A percentile compares a stretch with the other conserved stretches of the same genome.
Conservation (phyloP, 2,113 vertebrate species). For the Poecile atricapillus region DNA sequence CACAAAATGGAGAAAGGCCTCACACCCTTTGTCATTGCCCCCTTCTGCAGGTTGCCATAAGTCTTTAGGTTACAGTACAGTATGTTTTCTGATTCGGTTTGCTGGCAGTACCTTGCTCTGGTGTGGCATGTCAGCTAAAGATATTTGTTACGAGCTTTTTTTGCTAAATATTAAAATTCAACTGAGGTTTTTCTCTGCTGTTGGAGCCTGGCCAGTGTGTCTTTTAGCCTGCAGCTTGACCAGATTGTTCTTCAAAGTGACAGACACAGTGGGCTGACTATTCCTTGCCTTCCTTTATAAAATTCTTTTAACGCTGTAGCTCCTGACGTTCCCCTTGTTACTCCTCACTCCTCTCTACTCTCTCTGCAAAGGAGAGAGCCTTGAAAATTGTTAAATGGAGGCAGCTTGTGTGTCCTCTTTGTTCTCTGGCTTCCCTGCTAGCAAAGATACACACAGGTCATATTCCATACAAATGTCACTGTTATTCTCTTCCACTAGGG, state of each 20-base stretch:
- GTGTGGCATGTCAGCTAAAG: background rate
- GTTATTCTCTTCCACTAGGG: constrained; percentile 74
- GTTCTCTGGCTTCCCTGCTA: background rate
- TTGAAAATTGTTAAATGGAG: constrained; percentile 1
- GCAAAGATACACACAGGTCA: background rate
- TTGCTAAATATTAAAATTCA: constrained; percentile 30
- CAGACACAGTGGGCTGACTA: background rate
- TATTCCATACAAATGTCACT: constrained; percentile 2
- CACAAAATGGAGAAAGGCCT: background rate
- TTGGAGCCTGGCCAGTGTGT: constrained; percentile 8
- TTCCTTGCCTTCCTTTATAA: background rate
- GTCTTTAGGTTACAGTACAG: background rate
- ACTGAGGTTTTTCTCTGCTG: constrained; percentile 2
- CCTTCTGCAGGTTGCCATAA: background rate
- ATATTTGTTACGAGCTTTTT: background rate
- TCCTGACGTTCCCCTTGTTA: background rate
- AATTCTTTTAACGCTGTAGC: background rate
- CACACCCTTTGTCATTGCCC: background rate
- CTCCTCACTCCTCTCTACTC: background rate
- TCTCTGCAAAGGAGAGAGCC: background rate
- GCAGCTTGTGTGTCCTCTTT: background rate
- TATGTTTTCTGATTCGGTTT: background rate
- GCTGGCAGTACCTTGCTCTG: background rate
- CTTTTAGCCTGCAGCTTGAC: constrained; percentile 51
- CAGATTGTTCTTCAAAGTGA: constrained; percentile 35